These are phyloP conservation scores for Podabrus alpinus DNA, from an alignment of 2,888 invertebrate species.

Conservation along the genomic window DNA sequence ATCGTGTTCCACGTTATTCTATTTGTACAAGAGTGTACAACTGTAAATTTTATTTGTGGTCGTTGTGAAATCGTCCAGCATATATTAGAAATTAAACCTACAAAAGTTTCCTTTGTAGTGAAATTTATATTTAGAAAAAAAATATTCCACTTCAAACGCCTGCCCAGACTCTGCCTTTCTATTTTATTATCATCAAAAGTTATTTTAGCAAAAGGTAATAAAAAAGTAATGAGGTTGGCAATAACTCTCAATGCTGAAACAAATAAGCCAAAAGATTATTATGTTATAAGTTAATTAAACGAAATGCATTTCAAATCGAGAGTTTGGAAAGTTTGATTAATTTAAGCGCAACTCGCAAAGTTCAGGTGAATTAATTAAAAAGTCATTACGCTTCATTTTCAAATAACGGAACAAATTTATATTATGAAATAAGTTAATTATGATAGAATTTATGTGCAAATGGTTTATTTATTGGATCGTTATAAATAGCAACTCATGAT, in stretches of 20 bases:
- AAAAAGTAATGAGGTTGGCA: not conserved
- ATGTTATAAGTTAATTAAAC: not conserved
- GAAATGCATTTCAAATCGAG: not conserved
- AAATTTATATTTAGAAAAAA: not conserved
- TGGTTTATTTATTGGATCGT: slow-evolving; percentile 14
- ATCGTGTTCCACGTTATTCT: slow-evolving; percentile 8
- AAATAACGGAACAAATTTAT: slow-evolving; percentile 2
- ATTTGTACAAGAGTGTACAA: not conserved
- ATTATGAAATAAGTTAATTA: slow-evolving; percentile 17
- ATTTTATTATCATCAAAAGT: not conserved
- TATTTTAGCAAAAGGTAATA: not conserved
- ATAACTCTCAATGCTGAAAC: not conserved
- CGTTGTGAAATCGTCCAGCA: slow-evolving; percentile 1
- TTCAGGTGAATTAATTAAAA: slow-evolving; percentile 11
- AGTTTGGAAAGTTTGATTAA: slow-evolving; percentile 2
- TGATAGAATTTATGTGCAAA: slow-evolving; percentile 11
- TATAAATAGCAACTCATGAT: slow-evolving; percentile 20
- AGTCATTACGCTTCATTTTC: slow-evolving; percentile 9
- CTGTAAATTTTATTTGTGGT: slow-evolving; percentile 2
- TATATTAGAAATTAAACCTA: not conserved
- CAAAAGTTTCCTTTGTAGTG: not conserved
- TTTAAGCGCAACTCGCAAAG: slow-evolving; percentile 3
- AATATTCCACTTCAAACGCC: not conserved
- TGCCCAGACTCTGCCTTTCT: not conserved
- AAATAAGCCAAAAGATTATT: not conserved